Conservation (phyloP, 2,888 invertebrate genomes). For the Thyatira batis region DNA sequence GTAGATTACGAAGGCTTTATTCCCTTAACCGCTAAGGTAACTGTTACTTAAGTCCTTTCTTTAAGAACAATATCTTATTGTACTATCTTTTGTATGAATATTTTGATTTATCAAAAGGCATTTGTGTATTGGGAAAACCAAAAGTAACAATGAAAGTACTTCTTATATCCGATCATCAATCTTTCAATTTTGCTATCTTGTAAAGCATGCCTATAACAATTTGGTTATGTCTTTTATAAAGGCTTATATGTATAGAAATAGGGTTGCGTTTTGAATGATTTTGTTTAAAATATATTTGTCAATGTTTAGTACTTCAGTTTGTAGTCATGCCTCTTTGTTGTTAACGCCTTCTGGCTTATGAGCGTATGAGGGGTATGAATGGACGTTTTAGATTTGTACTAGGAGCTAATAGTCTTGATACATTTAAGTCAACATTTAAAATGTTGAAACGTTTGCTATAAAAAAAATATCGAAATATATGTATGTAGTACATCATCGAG, state of each 20-base stretch:
- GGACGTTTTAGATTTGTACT: conserved; percentile 38
- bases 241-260: not conserved
- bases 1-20: no score
- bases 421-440: conserved; percentile 15
- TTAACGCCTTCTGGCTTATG: conserved; percentile 29
- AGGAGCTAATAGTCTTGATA: conserved; percentile 40
- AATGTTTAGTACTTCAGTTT: conserved; percentile 16
- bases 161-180: not conserved
- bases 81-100: not conserved
- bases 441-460: no score
- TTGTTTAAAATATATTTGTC: not conserved
- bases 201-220: not conserved
- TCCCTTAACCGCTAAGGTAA: no score
- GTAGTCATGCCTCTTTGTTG: conserved; percentile 49
- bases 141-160: not conserved
- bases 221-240: not conserved
- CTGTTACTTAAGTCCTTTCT: no score
- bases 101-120: not conserved
- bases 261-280: not conserved
- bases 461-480: no score
- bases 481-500: no score
- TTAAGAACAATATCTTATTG: no score
- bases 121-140: not conserved
- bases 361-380: conserved; percentile 55
- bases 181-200: not conserved